Percentiles rank a stretch among this genome's conserved stretches.
Evolutionary conservation across 2,888 invertebrate species (phyloP).

Genomic region (Congeria kusceri): DNA sequence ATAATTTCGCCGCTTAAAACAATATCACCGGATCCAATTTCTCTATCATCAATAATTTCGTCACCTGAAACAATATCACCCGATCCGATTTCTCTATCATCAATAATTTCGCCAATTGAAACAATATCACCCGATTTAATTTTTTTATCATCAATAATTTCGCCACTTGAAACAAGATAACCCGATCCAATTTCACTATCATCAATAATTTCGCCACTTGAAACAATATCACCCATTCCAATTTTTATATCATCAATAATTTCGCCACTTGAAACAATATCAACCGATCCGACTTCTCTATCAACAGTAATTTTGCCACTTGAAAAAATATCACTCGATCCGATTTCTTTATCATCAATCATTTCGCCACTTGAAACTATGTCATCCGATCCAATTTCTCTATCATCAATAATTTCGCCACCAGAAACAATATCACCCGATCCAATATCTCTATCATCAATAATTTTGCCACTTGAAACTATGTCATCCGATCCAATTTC

Average conservation of each 20-base stretch:
- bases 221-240: not conserved
- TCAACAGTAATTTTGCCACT: not conserved
- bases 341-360: no score
- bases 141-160: not conserved
- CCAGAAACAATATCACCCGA: no score
- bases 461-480: no score
- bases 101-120: not conserved
- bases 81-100: no score
- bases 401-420: no score
- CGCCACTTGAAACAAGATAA: not conserved
- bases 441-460: no score
- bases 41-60: no score
- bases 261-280: not conserved
- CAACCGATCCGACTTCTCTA: constrained; percentile 7
- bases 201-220: constrained; percentile 15
- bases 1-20: no score
- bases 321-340: not conserved
- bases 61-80: no score
- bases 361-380: not conserved
- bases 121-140: not conserved
- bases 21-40: no score
- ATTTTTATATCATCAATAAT: not conserved
- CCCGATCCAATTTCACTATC: constrained; percentile 6
- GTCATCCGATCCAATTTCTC: constrained; percentile 14
- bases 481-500: no score